phyloP scores from a whole-genome alignment of 92 coral and sea anemone genomes.

The Umimayanthus kanabou region DNA sequence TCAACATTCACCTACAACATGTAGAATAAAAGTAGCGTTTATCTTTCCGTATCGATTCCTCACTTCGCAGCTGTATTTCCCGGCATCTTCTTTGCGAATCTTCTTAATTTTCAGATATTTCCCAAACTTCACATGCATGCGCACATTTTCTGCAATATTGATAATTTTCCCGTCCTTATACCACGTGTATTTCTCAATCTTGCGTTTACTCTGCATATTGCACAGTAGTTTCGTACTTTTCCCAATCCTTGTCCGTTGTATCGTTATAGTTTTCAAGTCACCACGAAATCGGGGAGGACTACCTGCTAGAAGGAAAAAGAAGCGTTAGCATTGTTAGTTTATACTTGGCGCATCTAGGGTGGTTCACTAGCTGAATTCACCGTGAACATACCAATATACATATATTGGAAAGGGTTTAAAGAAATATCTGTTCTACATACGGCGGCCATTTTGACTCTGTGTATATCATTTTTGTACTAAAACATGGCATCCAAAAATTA shows the following conservation, averaged over 20 bases:
- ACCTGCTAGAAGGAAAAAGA: too few species aligned
- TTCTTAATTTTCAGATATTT: conserved; percentile 72
- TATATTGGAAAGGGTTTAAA: too few species aligned
- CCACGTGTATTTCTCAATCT: conserved; percentile 48
- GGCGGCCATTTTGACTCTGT: too few species aligned
- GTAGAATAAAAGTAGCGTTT: conserved; percentile 27
- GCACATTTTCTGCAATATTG: conserved; percentile 31
- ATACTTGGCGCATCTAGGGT: too few species aligned
- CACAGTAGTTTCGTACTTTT: conserved; percentile 5
- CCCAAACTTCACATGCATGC: conserved; percentile 56
- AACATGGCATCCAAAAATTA: too few species aligned
- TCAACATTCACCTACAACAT: conserved; percentile 55
- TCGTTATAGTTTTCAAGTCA: neutral
- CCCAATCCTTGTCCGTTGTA: neutral
- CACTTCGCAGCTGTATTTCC: conserved; percentile 74
- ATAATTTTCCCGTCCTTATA: conserved; percentile 59
- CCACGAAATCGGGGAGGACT: conserved; percentile 11
- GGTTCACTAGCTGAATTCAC: too few species aligned
- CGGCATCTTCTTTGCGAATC: conserved; percentile 58
- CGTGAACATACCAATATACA: too few species aligned
- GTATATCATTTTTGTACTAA: too few species aligned
- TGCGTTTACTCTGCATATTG: neutral
- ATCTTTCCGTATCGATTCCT: conserved; percentile 59
- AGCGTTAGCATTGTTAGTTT: too few species aligned
- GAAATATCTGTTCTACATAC: too few species aligned